Percentiles rank a stretch among this genome's conserved stretches.
These are phyloP conservation scores for Pyrochroa serraticornis DNA, from an alignment of 2,888 invertebrate genomes.

Conservation along the genomic window DNA sequence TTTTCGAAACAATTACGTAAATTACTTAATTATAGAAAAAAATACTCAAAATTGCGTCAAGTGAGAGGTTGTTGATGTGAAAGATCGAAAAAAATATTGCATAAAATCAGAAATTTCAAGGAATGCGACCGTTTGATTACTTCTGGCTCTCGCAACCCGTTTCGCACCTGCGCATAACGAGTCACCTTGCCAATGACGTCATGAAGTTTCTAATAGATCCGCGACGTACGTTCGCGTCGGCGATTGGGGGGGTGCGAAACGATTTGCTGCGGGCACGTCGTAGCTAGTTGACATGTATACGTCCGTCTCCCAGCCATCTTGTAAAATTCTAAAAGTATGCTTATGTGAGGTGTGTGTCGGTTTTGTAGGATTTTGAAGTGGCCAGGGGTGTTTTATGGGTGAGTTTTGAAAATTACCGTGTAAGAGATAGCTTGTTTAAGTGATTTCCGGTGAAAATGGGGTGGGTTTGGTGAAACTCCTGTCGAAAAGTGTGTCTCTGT, in stretches of 20 bases:
- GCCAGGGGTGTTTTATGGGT: constrained; percentile 56
- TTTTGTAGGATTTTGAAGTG: constrained; percentile 54
- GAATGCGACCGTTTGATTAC: constrained; percentile 41
- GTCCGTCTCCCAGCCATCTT: constrained; percentile 59
- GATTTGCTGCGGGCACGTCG: constrained; percentile 43
- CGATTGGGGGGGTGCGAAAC: constrained; percentile 16
- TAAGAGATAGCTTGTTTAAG: constrained; percentile 27
- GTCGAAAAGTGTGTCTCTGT: constrained; percentile 46
- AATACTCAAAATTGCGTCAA: too few species aligned
- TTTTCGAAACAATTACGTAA: too few species aligned
- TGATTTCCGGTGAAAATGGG: constrained; percentile 28
- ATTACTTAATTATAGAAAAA: too few species aligned
- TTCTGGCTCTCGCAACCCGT: constrained; percentile 39
- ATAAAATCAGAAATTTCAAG: constrained; percentile 6
- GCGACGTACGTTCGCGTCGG: constrained; percentile 44
- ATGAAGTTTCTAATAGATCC: constrained; percentile 34
- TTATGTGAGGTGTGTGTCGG: constrained; percentile 59
- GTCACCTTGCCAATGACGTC: constrained; percentile 56
- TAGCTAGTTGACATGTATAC: constrained; percentile 47
- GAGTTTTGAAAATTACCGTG: constrained; percentile 45
- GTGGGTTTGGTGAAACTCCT: constrained; percentile 24
- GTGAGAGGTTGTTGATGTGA: too few species aligned
- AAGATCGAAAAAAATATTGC: constrained; percentile 3
- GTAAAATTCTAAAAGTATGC: constrained; percentile 59
- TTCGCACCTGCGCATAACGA: constrained; percentile 43